Base-by-base conservation (phyloP, 2,797 vertebrate genomes). In the Decapterus maruadsi region DNA sequence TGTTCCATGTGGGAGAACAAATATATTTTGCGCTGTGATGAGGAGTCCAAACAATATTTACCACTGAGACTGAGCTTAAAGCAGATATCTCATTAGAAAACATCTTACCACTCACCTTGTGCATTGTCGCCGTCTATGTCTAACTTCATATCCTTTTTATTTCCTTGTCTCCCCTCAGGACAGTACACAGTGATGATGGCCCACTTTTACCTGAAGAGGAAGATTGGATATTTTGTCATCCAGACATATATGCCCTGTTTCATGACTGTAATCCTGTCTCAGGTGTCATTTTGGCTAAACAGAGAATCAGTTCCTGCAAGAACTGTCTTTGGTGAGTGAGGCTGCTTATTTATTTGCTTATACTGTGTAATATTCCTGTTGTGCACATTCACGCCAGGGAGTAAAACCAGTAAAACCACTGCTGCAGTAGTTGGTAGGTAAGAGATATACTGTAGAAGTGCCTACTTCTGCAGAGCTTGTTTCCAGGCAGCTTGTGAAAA, bases 161-260 rank as follows among this genome's bases (percentile, higher is more conserved):
- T 46, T 70, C 14, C 50, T 13, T 65, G 3, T 42, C 13, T 14
- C 75, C 68, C 67, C 81, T 17, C 90, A 99, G 97, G 97, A 7
- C 96, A 97, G 93, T 99, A 98, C 67, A 97, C 97, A 0, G 96
- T 99, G 84, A 98, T 99, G 97, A 98, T 96, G 79, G 96, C 96
- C 48, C 97, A 98, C 88, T 99, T 99, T 89, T 96, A 97, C 84
- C 92, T 98, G 92, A 98, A 98, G 93, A 96, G 97, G 90, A 99
- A 98, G 93, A 98, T 98, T 4, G 97, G 97, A 36, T 99, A 99
- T 94, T 98, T 99, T 77, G 97, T 99, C 92, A 98, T 98, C 87
- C 97, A 99, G 92, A 98, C 97, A 0, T 98, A 98, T 84, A 97
- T 98, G 87, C 97, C 97, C 51, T 99, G 97, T 88, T 97, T 99